Evolutionary conservation across 1,140 invertebrate genomes (phyloP).

Genomic region (Goniozus legneri): DNA sequence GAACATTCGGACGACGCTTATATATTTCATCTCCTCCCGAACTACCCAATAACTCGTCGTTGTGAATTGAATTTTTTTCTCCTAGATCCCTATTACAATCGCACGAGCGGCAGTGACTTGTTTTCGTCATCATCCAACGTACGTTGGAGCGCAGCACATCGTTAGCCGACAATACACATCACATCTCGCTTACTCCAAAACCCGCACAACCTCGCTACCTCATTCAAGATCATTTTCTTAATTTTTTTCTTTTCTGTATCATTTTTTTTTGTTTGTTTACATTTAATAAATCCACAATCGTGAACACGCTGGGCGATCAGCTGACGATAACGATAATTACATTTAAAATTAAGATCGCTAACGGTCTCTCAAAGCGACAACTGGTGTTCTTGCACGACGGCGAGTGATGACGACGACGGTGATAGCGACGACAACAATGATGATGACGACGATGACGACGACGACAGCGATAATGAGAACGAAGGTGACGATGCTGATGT

Average conservation of each 20-base stretch:
- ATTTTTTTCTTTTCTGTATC: background rate
- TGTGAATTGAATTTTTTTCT: slow-evolving; percentile 13
- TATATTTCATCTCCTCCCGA: too few species aligned
- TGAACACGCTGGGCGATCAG: slow-evolving; percentile 16
- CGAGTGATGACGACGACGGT: slow-evolving; percentile 12
- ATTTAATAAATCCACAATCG: slow-evolving; percentile 12
- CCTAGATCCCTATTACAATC: slow-evolving; percentile 18
- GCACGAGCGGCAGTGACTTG: slow-evolving; percentile 24
- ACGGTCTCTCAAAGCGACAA: slow-evolving; percentile 18
- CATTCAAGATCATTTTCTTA: background rate
- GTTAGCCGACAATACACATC: too few species aligned
- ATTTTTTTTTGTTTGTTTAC: background rate
- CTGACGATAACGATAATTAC: slow-evolving; percentile 18
- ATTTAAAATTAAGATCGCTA: slow-evolving; percentile 4
- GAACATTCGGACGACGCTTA: too few species aligned
- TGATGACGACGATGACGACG: slow-evolving; percentile 14
- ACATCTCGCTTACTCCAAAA: too few species aligned
- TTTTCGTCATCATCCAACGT: too few species aligned
- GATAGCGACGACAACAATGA: slow-evolving; percentile 13
- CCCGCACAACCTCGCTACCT: background rate
- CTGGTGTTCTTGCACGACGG: slow-evolving; percentile 20
- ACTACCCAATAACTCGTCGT: too few species aligned
- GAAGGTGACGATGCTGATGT: slow-evolving; percentile 17
- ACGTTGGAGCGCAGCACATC: too few species aligned
- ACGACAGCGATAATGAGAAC: slow-evolving; percentile 18